Evolutionary conservation across 2,797 vertebrate species (phyloP).

Genomic region (Adrianichthys oophorus): DNA sequence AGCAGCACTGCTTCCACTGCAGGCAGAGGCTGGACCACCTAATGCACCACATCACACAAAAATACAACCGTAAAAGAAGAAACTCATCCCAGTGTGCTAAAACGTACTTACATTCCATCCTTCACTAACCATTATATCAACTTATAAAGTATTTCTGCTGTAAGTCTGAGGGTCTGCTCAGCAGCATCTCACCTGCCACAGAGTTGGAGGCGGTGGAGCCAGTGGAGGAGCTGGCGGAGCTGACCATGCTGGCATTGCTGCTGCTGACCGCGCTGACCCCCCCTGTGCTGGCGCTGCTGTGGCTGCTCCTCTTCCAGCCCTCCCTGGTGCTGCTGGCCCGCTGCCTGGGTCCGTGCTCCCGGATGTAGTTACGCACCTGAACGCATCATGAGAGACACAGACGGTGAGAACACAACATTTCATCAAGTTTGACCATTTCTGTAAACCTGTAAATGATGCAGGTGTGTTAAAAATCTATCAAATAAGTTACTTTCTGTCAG

Average conservation of each 20-base stretch:
- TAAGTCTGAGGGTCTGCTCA: neutral
- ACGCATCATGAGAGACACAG: neutral
- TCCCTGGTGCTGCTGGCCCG: slow-evolving; percentile 84
- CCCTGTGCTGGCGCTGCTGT: slow-evolving; percentile 90
- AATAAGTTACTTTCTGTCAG: no score
- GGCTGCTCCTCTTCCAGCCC: slow-evolving; percentile 91
- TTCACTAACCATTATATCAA: no score
- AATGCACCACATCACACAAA: neutral
- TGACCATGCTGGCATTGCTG: slow-evolving; percentile 96
- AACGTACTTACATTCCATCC: no score
- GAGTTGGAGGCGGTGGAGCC: slow-evolving; percentile 87
- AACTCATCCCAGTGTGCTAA: no score
- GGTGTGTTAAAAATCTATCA: no score
- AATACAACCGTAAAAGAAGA: no score
- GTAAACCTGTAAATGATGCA: no score
- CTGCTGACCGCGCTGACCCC: slow-evolving; percentile 90
- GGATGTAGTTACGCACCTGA: slow-evolving; percentile 96
- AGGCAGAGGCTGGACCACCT: slow-evolving; percentile 69
- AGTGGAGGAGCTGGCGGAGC: slow-evolving; percentile 89
- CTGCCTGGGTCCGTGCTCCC: slow-evolving; percentile 91
- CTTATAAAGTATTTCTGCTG: no score
- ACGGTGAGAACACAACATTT: neutral
- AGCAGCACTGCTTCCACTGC: slow-evolving; percentile 82
- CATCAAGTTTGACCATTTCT: neutral
- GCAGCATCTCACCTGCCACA: slow-evolving; percentile 50